phyloP scores from a whole-genome alignment of 2,797 vertebrate genomes.

The Serranus cabrilla region DNA sequence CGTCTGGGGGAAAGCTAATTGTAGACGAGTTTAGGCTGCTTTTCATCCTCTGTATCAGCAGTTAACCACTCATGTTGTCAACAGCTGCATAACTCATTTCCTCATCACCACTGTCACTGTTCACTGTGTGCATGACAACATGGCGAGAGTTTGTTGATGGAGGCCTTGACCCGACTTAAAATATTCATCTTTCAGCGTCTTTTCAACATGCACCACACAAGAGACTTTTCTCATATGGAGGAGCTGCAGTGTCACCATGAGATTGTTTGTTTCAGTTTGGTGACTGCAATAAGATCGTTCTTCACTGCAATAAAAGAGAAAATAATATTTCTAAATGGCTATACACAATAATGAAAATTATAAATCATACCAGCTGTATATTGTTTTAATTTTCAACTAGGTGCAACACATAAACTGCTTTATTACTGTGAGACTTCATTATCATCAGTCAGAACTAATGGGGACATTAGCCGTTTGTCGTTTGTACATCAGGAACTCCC shows the following conservation, averaged over 20 bases:
- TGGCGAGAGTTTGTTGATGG: constrained; percentile 43
- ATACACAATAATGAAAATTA: not conserved
- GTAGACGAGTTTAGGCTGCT: constrained; percentile 77
- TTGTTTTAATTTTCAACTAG: not conserved
- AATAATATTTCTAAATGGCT: not conserved
- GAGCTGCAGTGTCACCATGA: not conserved
- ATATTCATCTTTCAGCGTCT: not conserved
- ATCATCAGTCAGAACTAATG: not conserved
- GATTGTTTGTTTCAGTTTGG: not conserved
- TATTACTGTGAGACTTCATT: not conserved
- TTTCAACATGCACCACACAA: not conserved
- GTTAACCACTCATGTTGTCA: constrained; percentile 74
- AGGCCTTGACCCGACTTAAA: constrained; percentile 12
- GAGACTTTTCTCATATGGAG: not conserved
- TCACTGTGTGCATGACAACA: constrained; percentile 73
- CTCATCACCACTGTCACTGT: constrained; percentile 62
- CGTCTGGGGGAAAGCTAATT: constrained; percentile 67
- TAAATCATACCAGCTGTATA: not conserved
- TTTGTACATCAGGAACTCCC: not conserved
- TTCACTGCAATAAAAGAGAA: not conserved
- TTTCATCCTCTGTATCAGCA: constrained; percentile 75
- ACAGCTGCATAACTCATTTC: constrained; percentile 65
- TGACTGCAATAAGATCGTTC: not conserved
- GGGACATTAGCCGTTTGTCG: not conserved
- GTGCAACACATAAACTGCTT: not conserved